A percentile compares a stretch with the other conserved stretches of the same genome.
These are phyloP conservation scores for Sebastes nivosus DNA, from an alignment of 2,797 vertebrate species.

Conservation along the genomic window DNA sequence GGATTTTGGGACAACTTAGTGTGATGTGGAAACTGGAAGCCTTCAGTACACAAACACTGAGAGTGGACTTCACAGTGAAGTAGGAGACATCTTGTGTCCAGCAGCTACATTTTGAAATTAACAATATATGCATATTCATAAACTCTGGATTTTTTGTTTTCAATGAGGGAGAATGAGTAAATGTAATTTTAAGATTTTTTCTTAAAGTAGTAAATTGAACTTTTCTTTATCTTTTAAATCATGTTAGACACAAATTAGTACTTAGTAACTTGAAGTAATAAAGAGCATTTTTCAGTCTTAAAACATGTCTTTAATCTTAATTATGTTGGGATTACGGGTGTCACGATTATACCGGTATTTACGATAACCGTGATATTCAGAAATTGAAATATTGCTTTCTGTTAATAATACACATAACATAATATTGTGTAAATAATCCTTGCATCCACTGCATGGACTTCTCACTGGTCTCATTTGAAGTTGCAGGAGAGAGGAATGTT, in stretches of 20 bases:
- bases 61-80: no score
- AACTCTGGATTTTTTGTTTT: background rate
- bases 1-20: no score
- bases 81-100: background rate
- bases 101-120: background rate
- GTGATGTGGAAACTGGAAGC: no score
- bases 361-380: no score
- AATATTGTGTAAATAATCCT: no score
- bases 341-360: no score
- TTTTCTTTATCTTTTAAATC: background rate
- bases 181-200: background rate
- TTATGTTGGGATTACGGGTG: background rate
- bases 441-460: slow-evolving; percentile 4
- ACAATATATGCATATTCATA: background rate
- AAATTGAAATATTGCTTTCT: no score
- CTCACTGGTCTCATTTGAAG: slow-evolving; percentile 55
- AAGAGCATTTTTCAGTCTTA: background rate
- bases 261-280: background rate
- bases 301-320: background rate
- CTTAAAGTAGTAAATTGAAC: background rate
- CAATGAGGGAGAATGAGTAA: background rate
- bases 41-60: no score
- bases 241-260: background rate
- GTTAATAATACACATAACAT: background rate
- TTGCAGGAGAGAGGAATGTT: slow-evolving; percentile 25